Evolutionary conservation across 2,797 vertebrate genomes (phyloP), one percentile per base, ranked within the genome.

Genomic region (Periparus ater): DNA sequence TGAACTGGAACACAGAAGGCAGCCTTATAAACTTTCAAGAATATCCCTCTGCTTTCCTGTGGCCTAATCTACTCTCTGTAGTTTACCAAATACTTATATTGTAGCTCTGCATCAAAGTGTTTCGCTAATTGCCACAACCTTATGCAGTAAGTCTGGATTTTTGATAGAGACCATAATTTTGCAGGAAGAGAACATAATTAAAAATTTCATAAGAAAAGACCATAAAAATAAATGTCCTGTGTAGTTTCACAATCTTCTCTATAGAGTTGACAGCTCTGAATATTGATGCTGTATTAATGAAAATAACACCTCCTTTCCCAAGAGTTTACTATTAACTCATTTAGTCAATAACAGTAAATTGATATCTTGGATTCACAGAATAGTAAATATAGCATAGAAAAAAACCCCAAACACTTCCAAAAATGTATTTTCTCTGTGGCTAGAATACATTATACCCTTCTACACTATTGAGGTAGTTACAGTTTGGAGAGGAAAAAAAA

Each of bases 361-460:
- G 29, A 22, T 73, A 86, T 94, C 63, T 95, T 78, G 70, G 73
- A 73, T 91, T 96, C 57, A 84, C 32, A 75, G 76, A 91, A 93
- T 14, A 96, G 85, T 89, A 93, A 97, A 93, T 92, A 89, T 84
- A 82, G 51, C 92, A 95, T 81, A 88, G 71, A 93, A 96, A 95
- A 25, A 40, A 40, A 40, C 3, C 38, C 38, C 66, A 96, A 97
- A 96, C 73, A 79, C 82, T 97, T 97, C 89, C 95, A 97, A 97
- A 81, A 95, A 91, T 72, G 53, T 70, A 53, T 96, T 97, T 97
- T 82, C 70, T 88, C 45, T 73, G 23, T 66, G 84, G 73, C 90
- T 83, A 81, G 68, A 78, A 54, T 65, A 70, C 3, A 1, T 72
- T 81, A 80, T 44, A 47, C 29, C 88, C 50, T 84, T 84, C 45